Evolutionary conservation across 37 sponge, comb jelly and placozoan species (phyloP), one percentile per base, ranked within the genome.

Genomic region (Aplysina aerophoba): DNA sequence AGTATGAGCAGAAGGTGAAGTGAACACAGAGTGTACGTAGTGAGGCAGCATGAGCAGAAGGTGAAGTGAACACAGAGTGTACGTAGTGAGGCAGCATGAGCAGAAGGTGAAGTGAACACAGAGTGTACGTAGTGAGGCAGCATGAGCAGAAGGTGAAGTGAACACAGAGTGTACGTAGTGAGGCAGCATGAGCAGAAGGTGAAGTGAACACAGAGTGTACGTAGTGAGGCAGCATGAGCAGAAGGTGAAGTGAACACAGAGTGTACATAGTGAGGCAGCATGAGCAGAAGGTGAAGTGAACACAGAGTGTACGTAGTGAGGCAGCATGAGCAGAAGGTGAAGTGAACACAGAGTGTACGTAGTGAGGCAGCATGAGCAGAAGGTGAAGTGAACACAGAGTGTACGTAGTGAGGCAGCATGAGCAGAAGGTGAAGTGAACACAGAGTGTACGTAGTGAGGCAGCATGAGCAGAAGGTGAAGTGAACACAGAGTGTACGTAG

Each of bases 191-290:
- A 85, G 82, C 40, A 39, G 14, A 86, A 80, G 57, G 87, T 86
- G 27, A 66, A 57, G 12, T 27, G 34, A 27, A n/a, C n/a, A n/a
- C n/a, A n/a, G n/a, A n/a, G n/a, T n/a, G n/a, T n/a, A n/a, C n/a
- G n/a, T n/a, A n/a, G n/a, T n/a, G n/a, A n/a, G n/a, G n/a, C 88
- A 91, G 75, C 88, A 88, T 16, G 36, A 85, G 82, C 40, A 39
- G 14, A 86, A 80, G 57, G 87, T 86, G 27, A 66, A 57, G 12
- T 27, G 34, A 27, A n/a, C n/a, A n/a, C n/a, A n/a, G n/a, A n/a
- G n/a, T n/a, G n/a, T n/a, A n/a, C n/a, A n/a, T n/a, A n/a, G n/a
- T n/a, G n/a, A n/a, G n/a, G n/a, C 88, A 91, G 75, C 88, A 88
- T 16, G 36, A 85, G 82, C 40, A 39, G 14, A 86, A 80, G 57